Evolutionary conservation across 2,888 invertebrate species (phyloP).

Genomic region (Drosophila borealis): DNA sequence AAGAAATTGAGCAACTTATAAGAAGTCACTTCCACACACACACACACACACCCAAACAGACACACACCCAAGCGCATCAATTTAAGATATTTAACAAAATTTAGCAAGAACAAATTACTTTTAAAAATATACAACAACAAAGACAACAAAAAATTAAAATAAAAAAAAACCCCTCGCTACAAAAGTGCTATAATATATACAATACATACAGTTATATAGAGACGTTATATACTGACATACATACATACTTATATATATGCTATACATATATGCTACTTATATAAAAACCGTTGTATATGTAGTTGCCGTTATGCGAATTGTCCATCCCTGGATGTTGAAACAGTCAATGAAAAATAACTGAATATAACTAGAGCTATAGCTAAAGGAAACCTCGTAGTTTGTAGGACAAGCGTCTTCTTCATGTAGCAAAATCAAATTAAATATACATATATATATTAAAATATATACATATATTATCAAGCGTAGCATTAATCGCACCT

Average conservation of each 20-base stretch:
- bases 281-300: slow-evolving; percentile 54
- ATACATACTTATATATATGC: slow-evolving; percentile 7
- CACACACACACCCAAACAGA: slow-evolving; percentile 24
- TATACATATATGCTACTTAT: slow-evolving; percentile 37
- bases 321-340: slow-evolving; percentile 47
- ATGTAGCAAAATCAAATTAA: slow-evolving; percentile 52
- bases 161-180: slow-evolving; percentile 20
- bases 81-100: slow-evolving; percentile 42
- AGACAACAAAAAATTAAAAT: slow-evolving; percentile 7
- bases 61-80: slow-evolving; percentile 26
- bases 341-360: slow-evolving; percentile 40
- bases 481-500: slow-evolving; percentile 61
- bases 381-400: slow-evolving; percentile 76
- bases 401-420: slow-evolving; percentile 61
- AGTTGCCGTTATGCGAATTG: slow-evolving; percentile 66
- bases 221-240: slow-evolving; percentile 47
- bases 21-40: slow-evolving; percentile 12
- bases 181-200: slow-evolving; percentile 53
- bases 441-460: slow-evolving; percentile 23
- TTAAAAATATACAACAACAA: slow-evolving; percentile 67
- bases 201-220: slow-evolving; percentile 33
- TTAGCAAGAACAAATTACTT: slow-evolving; percentile 67
- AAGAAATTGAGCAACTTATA: slow-evolving; percentile 71
- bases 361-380: slow-evolving; percentile 65
- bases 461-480: slow-evolving; percentile 28